Conservation (phyloP, 2,888 invertebrate genomes). For the Glaucopsyche alexis region DNA sequence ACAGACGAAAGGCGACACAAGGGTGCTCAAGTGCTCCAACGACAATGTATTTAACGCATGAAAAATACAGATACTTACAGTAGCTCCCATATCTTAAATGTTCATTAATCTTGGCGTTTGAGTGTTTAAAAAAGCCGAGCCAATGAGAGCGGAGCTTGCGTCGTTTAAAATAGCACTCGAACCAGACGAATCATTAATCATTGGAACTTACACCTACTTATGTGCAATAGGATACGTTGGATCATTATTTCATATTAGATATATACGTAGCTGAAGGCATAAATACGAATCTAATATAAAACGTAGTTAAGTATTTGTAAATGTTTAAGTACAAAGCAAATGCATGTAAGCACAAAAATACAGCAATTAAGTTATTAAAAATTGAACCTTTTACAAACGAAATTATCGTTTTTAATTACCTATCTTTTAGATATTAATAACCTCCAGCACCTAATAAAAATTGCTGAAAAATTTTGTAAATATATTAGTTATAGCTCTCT, state of each 20-base stretch:
- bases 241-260: constrained; percentile 7
- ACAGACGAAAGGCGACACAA: constrained; percentile 34
- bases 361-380: no score
- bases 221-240: constrained; percentile 41
- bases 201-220: constrained; percentile 48
- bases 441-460: no score
- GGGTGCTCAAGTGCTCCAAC: constrained; percentile 36
- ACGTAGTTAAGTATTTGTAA: no score
- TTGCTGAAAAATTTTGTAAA: no score
- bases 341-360: no score
- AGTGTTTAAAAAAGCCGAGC: constrained; percentile 68
- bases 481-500: no score
- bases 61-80: constrained; percentile 63
- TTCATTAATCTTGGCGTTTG: constrained; percentile 71
- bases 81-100: constrained; percentile 66
- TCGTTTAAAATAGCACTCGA: constrained; percentile 70
- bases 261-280: no score
- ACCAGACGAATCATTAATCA: constrained; percentile 71
- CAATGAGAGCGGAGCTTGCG: constrained; percentile 57
- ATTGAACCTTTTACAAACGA: no score
- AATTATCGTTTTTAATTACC: no score
- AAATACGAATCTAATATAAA: no score
- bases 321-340: no score
- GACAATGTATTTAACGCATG: constrained; percentile 61
- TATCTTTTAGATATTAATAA: no score